Conservation (phyloP, 1,140 invertebrate genomes). For the Helicoverpa armigera region DNA sequence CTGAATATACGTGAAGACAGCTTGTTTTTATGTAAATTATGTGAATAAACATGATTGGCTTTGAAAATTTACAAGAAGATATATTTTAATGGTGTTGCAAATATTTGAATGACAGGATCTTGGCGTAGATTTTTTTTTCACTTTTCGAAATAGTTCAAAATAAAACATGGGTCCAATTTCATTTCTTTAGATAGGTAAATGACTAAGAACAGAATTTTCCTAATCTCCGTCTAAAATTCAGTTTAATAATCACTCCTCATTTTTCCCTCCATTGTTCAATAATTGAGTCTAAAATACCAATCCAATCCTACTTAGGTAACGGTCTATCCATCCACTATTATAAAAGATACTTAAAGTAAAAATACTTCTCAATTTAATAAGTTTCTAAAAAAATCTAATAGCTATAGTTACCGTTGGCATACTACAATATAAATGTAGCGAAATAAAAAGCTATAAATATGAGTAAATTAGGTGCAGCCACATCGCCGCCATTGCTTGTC, state of each 20-base stretch:
- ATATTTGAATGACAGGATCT: too few relatives aligned
- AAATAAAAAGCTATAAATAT: conserved; percentile 44
- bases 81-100: background rate
- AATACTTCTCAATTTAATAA: conserved; percentile 24
- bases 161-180: too few relatives aligned
- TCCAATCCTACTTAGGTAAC: too few relatives aligned
- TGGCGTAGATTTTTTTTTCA: too few relatives aligned
- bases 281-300: too few relatives aligned
- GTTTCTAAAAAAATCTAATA: conserved; percentile 22
- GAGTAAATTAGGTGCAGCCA: conserved; percentile 30
- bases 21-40: conserved; percentile 28
- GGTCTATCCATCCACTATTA: background rate
- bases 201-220: too few relatives aligned
- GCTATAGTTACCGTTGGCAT: conserved; percentile 10
- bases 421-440: conserved; percentile 39
- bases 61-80: background rate
- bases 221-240: too few relatives aligned
- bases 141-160: too few relatives aligned
- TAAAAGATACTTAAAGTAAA: background rate
- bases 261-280: too few relatives aligned
- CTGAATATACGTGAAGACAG: conserved; percentile 16
- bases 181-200: too few relatives aligned
- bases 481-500: conserved; percentile 53
- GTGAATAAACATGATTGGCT: background rate
- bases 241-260: too few relatives aligned